Conservation (phyloP, 2,797 vertebrate genomes). For the Myiotriccus ornatus region DNA sequence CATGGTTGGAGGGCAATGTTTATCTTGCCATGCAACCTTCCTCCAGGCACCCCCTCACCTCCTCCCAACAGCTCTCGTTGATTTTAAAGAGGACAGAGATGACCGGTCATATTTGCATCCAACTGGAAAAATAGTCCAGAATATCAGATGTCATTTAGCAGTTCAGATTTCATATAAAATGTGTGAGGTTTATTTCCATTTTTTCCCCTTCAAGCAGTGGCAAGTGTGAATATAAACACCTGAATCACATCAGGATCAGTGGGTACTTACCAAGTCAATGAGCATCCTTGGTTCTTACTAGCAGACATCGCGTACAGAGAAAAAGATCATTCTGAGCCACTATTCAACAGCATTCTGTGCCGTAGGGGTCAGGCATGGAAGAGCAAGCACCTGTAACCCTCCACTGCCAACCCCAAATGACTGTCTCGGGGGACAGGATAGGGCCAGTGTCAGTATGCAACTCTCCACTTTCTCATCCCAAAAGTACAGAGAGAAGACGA, state of each 20-base stretch:
- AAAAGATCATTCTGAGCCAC: neutral
- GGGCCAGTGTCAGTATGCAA: neutral
- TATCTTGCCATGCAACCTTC: neutral
- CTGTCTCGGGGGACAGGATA: neutral
- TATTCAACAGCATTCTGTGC: neutral
- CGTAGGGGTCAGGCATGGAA: neutral
- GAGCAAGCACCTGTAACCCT: neutral
- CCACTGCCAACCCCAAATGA: neutral
- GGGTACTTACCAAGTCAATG: accelerated
- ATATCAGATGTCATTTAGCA: neutral
- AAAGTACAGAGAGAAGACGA: neutral
- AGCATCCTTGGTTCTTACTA: neutral
- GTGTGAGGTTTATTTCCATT: neutral
- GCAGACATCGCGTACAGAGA: accelerated
- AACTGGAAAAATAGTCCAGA: neutral
- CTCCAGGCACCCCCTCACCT: neutral
- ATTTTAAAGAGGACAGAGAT: neutral
- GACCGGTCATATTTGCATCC: neutral
- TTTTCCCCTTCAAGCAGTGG: neutral
- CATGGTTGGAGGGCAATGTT: neutral
- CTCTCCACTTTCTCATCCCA: neutral
- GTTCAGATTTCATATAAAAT: neutral
- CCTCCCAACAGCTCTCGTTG: neutral
- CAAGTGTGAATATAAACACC: accelerated
- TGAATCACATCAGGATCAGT: neutral